Conservation (phyloP, 2,888 invertebrate species). For the Synanthedon andrenaeformis region DNA sequence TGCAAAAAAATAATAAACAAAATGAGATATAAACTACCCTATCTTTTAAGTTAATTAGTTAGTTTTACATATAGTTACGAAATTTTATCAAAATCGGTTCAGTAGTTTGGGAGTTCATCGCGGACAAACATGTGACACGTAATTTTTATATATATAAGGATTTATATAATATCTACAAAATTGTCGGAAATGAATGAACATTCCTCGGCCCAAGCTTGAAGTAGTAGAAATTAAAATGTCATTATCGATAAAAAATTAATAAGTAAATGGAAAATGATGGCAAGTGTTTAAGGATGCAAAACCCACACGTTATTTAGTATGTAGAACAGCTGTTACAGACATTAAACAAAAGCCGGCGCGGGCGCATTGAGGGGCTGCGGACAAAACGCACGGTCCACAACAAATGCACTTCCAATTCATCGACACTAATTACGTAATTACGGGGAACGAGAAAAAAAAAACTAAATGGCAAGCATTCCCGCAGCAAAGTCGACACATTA, state of each 20-base stretch:
- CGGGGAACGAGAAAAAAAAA: slow-evolving; percentile 49
- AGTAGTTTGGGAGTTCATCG: too few relatives aligned
- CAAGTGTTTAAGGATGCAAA: slow-evolving; percentile 36
- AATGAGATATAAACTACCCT: too few relatives aligned
- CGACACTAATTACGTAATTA: slow-evolving; percentile 68
- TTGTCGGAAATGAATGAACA: too few relatives aligned
- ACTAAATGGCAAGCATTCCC: slow-evolving; percentile 59
- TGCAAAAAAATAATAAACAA: too few relatives aligned
- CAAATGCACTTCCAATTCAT: slow-evolving; percentile 62
- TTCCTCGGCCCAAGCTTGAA: too few relatives aligned
- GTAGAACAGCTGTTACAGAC: slow-evolving; percentile 51
- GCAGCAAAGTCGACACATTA: slow-evolving; percentile 56
- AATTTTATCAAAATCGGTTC: too few relatives aligned
- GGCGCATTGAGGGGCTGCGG: slow-evolving; percentile 33
- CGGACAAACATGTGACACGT: too few relatives aligned
- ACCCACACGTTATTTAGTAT: slow-evolving; percentile 18
- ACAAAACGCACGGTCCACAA: slow-evolving; percentile 56
- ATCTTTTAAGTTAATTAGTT: too few relatives aligned
- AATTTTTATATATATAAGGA: too few relatives aligned
- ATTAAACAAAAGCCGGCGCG: slow-evolving; percentile 42
- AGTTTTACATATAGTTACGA: too few relatives aligned
- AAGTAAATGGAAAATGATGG: slow-evolving; percentile 5
- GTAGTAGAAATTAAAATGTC: too few relatives aligned
- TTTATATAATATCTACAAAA: too few relatives aligned
- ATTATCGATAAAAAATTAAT: slow-evolving; percentile 1